Percentiles rank a stretch among this genome's conserved stretches.
Evolutionary conservation across 2,113 vertebrate genomes (phyloP).

Genomic region (Alethe castanea): DNA sequence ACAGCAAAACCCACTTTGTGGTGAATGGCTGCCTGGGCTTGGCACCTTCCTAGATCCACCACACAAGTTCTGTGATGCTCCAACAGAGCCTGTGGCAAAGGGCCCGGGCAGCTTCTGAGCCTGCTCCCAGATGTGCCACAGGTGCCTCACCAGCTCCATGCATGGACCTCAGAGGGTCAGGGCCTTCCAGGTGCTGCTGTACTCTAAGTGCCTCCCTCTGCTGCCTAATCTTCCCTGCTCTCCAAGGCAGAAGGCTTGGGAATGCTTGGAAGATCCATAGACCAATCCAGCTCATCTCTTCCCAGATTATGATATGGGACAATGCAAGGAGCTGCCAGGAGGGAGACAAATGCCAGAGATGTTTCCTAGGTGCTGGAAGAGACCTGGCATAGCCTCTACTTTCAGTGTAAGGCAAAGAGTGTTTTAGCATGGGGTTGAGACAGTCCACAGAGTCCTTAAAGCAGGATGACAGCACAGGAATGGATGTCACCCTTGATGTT

Average conservation of each 20-base stretch:
- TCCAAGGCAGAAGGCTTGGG: neutral
- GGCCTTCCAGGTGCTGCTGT: neutral
- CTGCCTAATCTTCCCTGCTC: neutral
- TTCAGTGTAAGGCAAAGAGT: accelerated
- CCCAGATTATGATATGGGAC: accelerated
- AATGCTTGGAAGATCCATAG: neutral
- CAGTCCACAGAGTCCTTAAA: neutral
- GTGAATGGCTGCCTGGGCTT: neutral
- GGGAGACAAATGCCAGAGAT: neutral
- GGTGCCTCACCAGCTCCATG: accelerated
- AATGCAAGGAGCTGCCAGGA: neutral
- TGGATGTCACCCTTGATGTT: neutral
- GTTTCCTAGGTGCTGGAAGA: neutral
- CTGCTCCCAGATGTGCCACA: accelerated
- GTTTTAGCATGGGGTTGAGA: neutral
- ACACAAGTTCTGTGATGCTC: neutral
- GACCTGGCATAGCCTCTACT: neutral
- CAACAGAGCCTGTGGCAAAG: accelerated
- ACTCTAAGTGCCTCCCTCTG: neutral
- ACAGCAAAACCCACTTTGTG: neutral
- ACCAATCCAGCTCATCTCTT: neutral
- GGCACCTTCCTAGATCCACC: neutral
- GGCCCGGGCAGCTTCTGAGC: neutral
- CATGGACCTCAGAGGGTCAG: accelerated
- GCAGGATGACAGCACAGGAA: neutral